Conservation (phyloP, 2,113 vertebrate species). For the Rhinoderma darwinii region DNA sequence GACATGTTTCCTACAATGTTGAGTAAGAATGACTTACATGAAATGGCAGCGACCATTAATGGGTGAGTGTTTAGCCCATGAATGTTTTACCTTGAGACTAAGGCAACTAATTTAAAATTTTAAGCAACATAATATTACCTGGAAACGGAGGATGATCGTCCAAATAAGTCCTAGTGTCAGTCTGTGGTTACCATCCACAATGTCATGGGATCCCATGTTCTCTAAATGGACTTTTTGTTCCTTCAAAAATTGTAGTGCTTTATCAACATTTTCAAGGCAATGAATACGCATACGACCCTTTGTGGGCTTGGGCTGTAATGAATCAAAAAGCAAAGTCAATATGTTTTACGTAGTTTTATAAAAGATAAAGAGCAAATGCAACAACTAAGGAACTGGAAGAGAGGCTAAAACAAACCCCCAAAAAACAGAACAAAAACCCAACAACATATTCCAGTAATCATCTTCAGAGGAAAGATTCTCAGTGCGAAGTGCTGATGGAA, state of each 20-base stretch:
- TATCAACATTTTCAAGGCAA: conserved; percentile 93
- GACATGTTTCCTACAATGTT: too few species aligned
- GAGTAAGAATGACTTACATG: too few species aligned
- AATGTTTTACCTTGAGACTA: neutral
- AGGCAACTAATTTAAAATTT: neutral
- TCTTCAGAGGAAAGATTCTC: too few species aligned
- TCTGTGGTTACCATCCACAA: conserved; percentile 92
- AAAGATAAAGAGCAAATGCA: neutral
- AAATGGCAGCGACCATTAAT: too few species aligned
- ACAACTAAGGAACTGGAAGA: neutral
- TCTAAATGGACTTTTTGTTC: conserved; percentile 93
- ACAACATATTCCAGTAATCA: too few species aligned
- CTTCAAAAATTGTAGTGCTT: conserved; percentile 92
- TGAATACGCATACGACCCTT: conserved; percentile 95
- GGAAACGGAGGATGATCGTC: conserved; percentile 94
- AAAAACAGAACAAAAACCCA: neutral
- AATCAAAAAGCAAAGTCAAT: neutral
- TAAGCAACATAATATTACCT: conserved; percentile 74
- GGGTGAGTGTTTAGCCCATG: neutral
- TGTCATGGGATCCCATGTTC: conserved; percentile 95
- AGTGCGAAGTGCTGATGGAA: too few species aligned
- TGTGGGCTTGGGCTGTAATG: conserved; percentile 85
- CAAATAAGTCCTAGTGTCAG: conserved; percentile 92
- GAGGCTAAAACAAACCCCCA: neutral
- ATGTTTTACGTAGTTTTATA: neutral